Conservation (phyloP, 2,113 vertebrate genomes). For the Hucho hucho region DNA sequence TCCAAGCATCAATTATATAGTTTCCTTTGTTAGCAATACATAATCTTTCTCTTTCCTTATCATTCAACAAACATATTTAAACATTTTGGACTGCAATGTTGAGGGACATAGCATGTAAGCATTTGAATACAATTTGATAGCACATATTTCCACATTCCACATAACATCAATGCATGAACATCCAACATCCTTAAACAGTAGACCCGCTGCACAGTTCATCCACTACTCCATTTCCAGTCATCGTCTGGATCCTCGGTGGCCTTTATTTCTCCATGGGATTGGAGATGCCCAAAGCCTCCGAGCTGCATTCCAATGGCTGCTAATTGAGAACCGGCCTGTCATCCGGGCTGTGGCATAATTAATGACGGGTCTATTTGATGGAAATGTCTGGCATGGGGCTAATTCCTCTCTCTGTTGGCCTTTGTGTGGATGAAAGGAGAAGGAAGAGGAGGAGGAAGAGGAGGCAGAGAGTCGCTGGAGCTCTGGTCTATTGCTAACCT, state of each 20-base stretch:
- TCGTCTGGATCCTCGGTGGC: conserved; percentile 29
- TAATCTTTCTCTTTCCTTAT: background rate
- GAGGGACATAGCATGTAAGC: too few relatives aligned
- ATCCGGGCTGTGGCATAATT: conserved; percentile 66
- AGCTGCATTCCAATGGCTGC: conserved; percentile 59
- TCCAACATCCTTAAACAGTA: background rate
- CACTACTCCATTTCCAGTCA: background rate
- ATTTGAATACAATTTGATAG: too few relatives aligned
- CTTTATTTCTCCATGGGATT: conserved; percentile 53
- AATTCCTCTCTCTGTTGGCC: conserved; percentile 61
- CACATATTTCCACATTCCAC: background rate
- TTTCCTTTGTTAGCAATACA: too few relatives aligned
- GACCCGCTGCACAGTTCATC: background rate
- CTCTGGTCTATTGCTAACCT: conserved; percentile 55
- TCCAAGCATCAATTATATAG: background rate
- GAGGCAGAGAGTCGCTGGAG: conserved; percentile 43
- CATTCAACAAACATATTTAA: background rate
- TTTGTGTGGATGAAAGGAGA: conserved; percentile 51
- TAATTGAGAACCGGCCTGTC: conserved; percentile 69
- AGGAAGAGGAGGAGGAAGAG: too few relatives aligned
- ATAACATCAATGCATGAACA: background rate
- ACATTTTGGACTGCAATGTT: too few relatives aligned
- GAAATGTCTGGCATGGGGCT: conserved; percentile 59
- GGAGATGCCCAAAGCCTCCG: conserved; percentile 47
- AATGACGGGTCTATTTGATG: conserved; percentile 62